Conservation (phyloP, 1,140 invertebrate genomes). For the Caerostris darwini region DNA sequence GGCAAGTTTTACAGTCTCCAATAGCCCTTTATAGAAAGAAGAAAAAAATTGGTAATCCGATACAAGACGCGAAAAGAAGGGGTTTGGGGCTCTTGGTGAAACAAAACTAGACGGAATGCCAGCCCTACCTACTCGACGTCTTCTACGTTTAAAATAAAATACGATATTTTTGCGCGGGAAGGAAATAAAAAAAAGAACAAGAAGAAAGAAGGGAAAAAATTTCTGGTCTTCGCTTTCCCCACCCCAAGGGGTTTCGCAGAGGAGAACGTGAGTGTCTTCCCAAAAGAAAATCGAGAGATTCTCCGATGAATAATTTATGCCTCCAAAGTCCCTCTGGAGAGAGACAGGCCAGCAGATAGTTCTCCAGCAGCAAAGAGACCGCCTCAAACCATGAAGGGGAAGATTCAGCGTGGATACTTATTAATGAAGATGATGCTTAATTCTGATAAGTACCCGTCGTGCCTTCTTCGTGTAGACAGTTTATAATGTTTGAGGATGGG, state of each 20-base stretch:
- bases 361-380: slow-evolving; percentile 20
- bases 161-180: background rate
- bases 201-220: background rate
- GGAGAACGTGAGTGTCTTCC: background rate
- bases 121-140: background rate
- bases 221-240: background rate
- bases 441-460: background rate
- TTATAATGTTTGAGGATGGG: slow-evolving; percentile 5
- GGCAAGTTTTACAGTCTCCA: background rate
- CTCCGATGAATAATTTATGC: slow-evolving; percentile 33
- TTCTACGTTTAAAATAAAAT: background rate
- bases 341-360: background rate
- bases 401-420: background rate
- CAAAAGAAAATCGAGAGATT: slow-evolving; percentile 19
- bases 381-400: background rate
- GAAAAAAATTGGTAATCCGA: slow-evolving; percentile 13
- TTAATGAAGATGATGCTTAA: slow-evolving; percentile 21
- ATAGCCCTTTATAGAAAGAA: background rate
- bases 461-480: background rate
- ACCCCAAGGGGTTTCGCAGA: background rate
- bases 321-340: background rate
- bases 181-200: background rate
- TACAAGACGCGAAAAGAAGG: background rate
- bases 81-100: background rate
- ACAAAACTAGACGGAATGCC: background rate